Evolutionary conservation across 2,797 vertebrate genomes (phyloP), one percentile per base, ranked within the genome.

Genomic region (Champsocephalus gunnari): DNA sequence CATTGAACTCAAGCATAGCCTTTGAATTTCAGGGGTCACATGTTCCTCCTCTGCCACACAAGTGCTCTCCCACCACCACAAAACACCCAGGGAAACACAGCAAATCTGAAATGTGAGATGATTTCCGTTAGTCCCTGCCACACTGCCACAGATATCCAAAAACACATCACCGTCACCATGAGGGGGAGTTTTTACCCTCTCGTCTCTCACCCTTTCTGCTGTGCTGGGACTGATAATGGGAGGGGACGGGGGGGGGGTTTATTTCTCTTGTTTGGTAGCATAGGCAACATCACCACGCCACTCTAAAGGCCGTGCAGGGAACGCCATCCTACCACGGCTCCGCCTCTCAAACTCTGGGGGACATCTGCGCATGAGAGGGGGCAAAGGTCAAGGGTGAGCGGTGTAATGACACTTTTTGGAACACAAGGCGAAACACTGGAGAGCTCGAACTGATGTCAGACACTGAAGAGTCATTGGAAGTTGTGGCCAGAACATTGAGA

Each of bases 191-290:
- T 85, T 85, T 51, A 65, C 66, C 28, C 65, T 83, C 78, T 88
- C 44, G 51, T 90, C 86, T 91, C 91, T 94, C 94, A 94, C 93
- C 92, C 90, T 90, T 92, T 86, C 53, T 83, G 85, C 84, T 75
- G 71, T 84, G 87, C 77, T 80, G 80, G 67, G 73, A 84, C 87
- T 87, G 81, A 87, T 88, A 88, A 93, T 72, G 71, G 80, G 66
- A 80, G 71, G 81, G 81, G 73, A 38, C 34, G 9, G 34, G 34
- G n/a, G 56, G 56, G 73, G 86, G 70, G 70, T 74, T 84, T 90
- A 93, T 83, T 65, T 83, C 87, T 90, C 86, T 90, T 89, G 90
- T 77, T 90, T 90, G 89, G 90, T 84, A 84, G 85, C 76, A 88
- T 77, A 89, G 92, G 85, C 77, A 83, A 89, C 90, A 87, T 88